Evolutionary conservation across 1,140 invertebrate genomes (phyloP).

Genomic region (Drosophila malerkotliana): DNA sequence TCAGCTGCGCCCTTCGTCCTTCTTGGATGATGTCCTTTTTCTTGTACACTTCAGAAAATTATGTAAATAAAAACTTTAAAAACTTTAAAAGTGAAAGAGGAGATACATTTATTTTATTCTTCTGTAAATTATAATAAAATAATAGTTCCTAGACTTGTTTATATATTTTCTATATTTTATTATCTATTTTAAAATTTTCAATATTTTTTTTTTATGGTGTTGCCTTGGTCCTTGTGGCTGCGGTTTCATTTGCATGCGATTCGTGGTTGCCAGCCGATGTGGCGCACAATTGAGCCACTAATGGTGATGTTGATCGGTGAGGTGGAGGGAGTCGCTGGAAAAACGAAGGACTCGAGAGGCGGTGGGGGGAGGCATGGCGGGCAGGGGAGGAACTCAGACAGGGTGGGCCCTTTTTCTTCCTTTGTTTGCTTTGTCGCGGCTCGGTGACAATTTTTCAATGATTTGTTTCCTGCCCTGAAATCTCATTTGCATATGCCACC

Average conservation of each 20-base stretch:
- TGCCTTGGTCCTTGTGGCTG: conserved; percentile 42
- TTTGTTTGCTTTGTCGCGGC: conserved; percentile 58
- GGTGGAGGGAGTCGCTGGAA: conserved; percentile 21
- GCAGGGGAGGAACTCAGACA: conserved; percentile 12
- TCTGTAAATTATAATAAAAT: background rate
- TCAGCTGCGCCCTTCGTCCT: conserved; percentile 69
- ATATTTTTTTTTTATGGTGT: conserved; percentile 9
- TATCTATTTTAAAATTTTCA: background rate
- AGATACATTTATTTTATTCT: background rate
- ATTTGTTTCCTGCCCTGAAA: conserved; percentile 72
- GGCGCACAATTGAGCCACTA: conserved; percentile 70
- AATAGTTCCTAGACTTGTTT: background rate
- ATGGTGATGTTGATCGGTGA: conserved; percentile 74
- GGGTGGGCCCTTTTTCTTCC: conserved; percentile 19
- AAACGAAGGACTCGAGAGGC: background rate
- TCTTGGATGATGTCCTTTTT: conserved; percentile 53
- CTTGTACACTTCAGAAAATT: conserved; percentile 3
- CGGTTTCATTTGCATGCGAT: conserved; percentile 81
- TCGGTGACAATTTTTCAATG: conserved; percentile 83
- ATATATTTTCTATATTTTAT: background rate
- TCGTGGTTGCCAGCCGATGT: conserved; percentile 72
- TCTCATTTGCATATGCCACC: conserved; percentile 79
- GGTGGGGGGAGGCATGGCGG: conserved; percentile 6
- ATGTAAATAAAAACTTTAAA: background rate
- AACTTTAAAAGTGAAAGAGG: too few relatives aligned